A percentile compares a stretch with the other conserved stretches of the same genome.
Evolutionary conservation across 2,113 vertebrate genomes (phyloP).

Genomic region (Hemichromis elongatus): DNA sequence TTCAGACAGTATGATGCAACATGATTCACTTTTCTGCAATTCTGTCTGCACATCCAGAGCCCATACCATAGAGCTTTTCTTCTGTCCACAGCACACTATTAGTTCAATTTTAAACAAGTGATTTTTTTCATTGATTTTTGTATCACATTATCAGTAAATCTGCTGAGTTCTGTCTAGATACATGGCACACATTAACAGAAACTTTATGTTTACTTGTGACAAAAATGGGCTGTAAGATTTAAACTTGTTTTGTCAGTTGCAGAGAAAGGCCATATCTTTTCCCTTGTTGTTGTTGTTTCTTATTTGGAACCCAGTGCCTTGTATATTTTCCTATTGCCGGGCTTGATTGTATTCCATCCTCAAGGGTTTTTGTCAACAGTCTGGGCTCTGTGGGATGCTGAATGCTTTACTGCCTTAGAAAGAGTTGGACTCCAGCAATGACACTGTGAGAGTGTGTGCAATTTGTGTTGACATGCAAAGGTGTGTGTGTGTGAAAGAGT

Average conservation of each 20-base stretch:
- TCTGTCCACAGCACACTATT: not conserved
- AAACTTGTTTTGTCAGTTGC: conserved; percentile 26
- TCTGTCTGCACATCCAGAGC: not conserved
- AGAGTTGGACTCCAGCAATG: conserved; percentile 1
- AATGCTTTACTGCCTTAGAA: conserved; percentile 15
- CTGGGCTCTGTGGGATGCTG: conserved; percentile 34
- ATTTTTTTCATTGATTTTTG: conserved; percentile 6
- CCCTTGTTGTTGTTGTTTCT: conserved; percentile 26
- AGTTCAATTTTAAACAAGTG: not conserved
- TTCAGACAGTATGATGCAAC: conserved; percentile 28
- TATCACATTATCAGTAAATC: not conserved
- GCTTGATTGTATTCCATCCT: conserved; percentile 48
- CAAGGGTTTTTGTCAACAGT: conserved; percentile 43
- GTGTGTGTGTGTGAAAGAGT: conserved; percentile 23
- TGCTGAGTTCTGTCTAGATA: not conserved
- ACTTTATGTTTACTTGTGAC: conserved; percentile 4
- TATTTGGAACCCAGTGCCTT: conserved; percentile 20
- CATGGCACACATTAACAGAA: not conserved
- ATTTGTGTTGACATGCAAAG: not conserved
- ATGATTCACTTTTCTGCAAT: not conserved
- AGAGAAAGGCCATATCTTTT: conserved; percentile 9
- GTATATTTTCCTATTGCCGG: conserved; percentile 22
- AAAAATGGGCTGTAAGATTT: conserved; percentile 35
- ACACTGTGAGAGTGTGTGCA: conserved; percentile 18
- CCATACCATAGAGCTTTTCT: not conserved